Evolutionary conservation across 1,140 invertebrate genomes (phyloP), one percentile per base, ranked within the genome.

Genomic region (Pseudomyrmex concolor): DNA sequence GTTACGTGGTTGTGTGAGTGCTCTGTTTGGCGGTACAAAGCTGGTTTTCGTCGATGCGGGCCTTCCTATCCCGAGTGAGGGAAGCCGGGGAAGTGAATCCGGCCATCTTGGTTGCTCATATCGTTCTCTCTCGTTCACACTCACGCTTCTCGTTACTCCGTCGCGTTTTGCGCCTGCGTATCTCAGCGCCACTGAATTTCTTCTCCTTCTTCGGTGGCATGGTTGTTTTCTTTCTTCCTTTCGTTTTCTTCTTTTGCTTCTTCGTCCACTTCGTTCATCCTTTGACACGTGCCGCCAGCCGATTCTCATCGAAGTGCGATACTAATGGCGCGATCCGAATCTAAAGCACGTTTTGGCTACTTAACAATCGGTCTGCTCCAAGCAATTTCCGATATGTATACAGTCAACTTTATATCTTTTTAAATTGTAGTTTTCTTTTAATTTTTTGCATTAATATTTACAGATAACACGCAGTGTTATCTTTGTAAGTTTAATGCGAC

Each of bases 231-330:
- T 81, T 54, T 10, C 19, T 66, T 81, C 77, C 66, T 73, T 45
- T 59, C 67, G 64, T 86, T 70, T 70, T 85, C 77, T 64, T 72
- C 62, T 13, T 51, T 45, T 55, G 51, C 67, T 86, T 84, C 84
- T 84, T 84, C 81, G 68, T 80, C 82, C 43, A 9, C 62, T 83
- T 84, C 74, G 66, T 85, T 68, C 70, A 87, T 83, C 90, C 92
- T 93, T 93, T 92, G 92, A 93, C 92, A 94, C 93, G 92, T 92
- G 92, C 92, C 92, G 92, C 90, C 88, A 84, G n/a, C 80, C 88
- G 87, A 86, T 84, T 76, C 82, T 51, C 73, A 82, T 60, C 67
- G 74, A 71, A 89, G 86, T 78, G 77, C 88, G 85, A 89, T 88
- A 89, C 87, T 89, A 89, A 88, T 86, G 84, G 66, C 66, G 76